phyloP scores from a whole-genome alignment of 2,797 vertebrate genomes.

The Petrocephalus schoutedeni region DNA sequence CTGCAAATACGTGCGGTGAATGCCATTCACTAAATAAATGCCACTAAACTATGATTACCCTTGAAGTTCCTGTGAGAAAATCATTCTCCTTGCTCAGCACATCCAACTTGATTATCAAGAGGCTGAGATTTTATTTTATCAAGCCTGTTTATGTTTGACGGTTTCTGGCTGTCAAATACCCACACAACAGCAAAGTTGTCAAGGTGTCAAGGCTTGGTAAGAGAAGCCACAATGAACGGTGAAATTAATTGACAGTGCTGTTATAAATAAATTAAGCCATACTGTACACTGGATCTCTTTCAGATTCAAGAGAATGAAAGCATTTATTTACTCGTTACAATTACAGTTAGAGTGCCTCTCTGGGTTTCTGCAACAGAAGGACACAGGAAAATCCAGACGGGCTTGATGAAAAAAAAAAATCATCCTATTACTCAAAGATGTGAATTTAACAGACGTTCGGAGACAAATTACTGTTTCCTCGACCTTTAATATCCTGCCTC shows the following conservation, averaged over 20 bases:
- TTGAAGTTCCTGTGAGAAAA: background rate
- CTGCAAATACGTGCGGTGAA: background rate
- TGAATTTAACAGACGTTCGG: background rate
- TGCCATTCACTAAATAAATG: background rate
- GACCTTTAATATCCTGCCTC: background rate
- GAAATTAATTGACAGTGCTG: background rate
- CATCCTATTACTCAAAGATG: background rate
- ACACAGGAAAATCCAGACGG: background rate
- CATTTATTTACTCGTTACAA: background rate
- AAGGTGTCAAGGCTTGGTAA: background rate
- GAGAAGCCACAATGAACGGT: background rate
- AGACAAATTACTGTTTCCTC: background rate
- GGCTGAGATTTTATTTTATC: background rate
- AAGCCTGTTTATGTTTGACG: background rate
- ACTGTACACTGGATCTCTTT: background rate
- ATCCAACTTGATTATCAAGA: background rate
- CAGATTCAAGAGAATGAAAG: background rate
- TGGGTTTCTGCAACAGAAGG: background rate
- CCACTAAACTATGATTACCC: background rate
- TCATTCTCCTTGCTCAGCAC: background rate
- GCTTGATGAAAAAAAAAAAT: background rate
- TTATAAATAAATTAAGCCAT: slow-evolving; percentile 4
- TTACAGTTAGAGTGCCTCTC: background rate
- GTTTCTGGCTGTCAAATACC: background rate
- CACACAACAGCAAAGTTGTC: background rate